Conservation (phyloP, 1,140 invertebrate species). For the Patella vulgata region DNA sequence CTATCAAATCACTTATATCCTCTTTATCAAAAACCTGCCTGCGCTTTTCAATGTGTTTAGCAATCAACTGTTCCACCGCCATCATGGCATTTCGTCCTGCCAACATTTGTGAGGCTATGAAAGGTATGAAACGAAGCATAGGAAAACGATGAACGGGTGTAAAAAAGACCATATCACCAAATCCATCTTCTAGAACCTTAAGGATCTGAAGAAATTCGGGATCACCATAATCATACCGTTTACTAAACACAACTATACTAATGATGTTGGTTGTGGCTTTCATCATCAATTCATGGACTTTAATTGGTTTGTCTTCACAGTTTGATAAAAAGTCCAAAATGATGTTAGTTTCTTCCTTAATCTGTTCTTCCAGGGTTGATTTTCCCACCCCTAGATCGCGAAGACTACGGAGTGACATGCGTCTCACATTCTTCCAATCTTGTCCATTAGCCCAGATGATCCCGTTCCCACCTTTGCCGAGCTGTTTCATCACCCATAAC, state of each 20-base stretch:
- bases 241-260: too few relatives aligned
- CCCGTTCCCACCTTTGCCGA: too few relatives aligned
- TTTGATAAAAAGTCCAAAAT: slow-evolving; percentile 30
- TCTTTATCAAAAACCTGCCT: slow-evolving; percentile 74
- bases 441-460: slow-evolving; percentile 82
- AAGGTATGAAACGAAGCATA: too few relatives aligned
- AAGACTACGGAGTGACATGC: slow-evolving; percentile 88
- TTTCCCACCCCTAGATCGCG: slow-evolving; percentile 82
- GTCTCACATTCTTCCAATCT: slow-evolving; percentile 68
- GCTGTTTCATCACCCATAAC: too few relatives aligned
- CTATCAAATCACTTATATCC: slow-evolving; percentile 84
- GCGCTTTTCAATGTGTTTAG: slow-evolving; percentile 77
- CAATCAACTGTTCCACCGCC: slow-evolving; percentile 67
- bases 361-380: slow-evolving; percentile 43
- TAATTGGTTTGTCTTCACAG: slow-evolving; percentile 25
- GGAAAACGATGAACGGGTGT: too few relatives aligned
- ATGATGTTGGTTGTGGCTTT: too few relatives aligned
- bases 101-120: too few relatives aligned
- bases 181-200: too few relatives aligned
- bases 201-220: too few relatives aligned
- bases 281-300: slow-evolving; percentile 39
- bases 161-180: too few relatives aligned
- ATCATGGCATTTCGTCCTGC: too few relatives aligned
- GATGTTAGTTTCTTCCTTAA: slow-evolving; percentile 43
- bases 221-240: too few relatives aligned